A percentile compares a stretch with the other conserved stretches of the same genome.
Evolutionary conservation across 35 echinoderm and acorn worm genomes (phyloP).

Genomic region (Antedon bifida): DNA sequence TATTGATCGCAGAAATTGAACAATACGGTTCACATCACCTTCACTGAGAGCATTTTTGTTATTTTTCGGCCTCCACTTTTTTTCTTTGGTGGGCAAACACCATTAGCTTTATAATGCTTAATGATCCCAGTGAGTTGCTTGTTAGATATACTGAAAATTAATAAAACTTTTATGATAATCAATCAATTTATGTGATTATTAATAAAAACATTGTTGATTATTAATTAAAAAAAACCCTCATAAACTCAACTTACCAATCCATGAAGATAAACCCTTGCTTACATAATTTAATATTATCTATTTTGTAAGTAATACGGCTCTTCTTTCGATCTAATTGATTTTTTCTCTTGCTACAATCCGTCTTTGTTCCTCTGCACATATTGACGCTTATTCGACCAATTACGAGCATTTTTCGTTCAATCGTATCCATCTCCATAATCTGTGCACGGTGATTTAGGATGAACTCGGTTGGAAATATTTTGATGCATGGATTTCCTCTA

Average conservation of each 20-base stretch:
- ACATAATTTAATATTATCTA: not conserved
- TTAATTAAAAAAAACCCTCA: too few relatives aligned
- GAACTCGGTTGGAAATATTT: not conserved
- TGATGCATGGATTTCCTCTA: not conserved
- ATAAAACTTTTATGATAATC: not conserved
- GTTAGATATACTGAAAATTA: not conserved
- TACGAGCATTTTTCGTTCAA: not conserved
- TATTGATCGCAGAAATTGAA: not conserved
- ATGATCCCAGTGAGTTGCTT: not conserved
- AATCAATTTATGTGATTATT: too few relatives aligned
- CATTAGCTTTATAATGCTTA: not conserved
- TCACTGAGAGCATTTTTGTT: not conserved
- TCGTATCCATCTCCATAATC: not conserved
- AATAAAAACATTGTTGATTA: not conserved
- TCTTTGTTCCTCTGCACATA: not conserved
- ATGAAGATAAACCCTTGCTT: not conserved
- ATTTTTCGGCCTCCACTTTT: not conserved
- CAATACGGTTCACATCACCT: not conserved
- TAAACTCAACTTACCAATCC: not conserved
- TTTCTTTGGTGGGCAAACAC: not conserved
- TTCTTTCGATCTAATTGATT: not conserved
- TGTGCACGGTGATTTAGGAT: not conserved
- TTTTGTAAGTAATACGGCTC: not conserved
- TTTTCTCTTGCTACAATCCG: not conserved
- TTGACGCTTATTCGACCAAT: not conserved